phyloP scores from a whole-genome alignment of 2,888 invertebrate genomes.

The Pristionchus entomophagus region DNA sequence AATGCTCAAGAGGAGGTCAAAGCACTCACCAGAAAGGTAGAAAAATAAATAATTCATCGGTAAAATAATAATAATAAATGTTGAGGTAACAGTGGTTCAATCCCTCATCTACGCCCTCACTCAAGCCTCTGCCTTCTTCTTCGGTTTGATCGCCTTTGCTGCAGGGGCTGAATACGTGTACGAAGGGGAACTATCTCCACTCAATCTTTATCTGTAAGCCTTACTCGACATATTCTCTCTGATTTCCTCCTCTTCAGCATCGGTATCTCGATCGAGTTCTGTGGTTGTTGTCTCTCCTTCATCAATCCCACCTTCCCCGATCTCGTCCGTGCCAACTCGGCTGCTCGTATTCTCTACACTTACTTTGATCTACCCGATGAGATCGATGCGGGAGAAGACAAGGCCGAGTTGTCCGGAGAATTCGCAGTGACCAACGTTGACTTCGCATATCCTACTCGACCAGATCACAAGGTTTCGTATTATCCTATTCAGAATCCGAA shows the following conservation, averaged over 20 bases:
- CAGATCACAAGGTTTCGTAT: constrained; percentile 82
- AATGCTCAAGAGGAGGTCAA: constrained; percentile 14
- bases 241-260: neutral
- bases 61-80: neutral
- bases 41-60: neutral
- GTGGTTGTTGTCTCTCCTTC: constrained; percentile 18
- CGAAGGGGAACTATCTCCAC: neutral
- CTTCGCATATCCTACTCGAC: constrained; percentile 88
- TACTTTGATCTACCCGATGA: constrained; percentile 40
- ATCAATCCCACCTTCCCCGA: constrained; percentile 40
- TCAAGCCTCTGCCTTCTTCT: constrained; percentile 13
- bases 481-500: neutral
- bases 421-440: constrained; percentile 79
- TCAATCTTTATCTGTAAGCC: neutral
- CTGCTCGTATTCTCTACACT: constrained; percentile 25
- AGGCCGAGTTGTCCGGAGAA: neutral
- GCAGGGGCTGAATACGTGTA: constrained; percentile 19
- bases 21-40: neutral
- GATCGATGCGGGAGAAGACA: constrained; percentile 10
- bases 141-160: constrained; percentile 13
- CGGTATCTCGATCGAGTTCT: constrained; percentile 27
- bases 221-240: no score
- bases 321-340: constrained; percentile 23
- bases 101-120: constrained; percentile 24
- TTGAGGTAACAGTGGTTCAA: neutral